These are phyloP conservation scores for Salvelinus namaycush DNA, from an alignment of 2,113 vertebrate genomes.

Conservation along the genomic window DNA sequence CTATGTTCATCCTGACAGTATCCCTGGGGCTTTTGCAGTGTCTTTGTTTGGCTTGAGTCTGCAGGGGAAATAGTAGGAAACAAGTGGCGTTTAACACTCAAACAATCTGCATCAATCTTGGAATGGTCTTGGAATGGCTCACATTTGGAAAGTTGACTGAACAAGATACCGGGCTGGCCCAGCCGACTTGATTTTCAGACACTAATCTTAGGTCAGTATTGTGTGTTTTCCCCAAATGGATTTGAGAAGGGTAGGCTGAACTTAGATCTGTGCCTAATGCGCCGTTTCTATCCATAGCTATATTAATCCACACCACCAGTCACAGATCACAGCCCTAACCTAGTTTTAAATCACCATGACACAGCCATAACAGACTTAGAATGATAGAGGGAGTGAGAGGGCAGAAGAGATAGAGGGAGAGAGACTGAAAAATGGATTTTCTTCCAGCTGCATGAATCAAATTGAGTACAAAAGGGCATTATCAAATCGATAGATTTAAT, in stretches of 20 bases:
- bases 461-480: slow-evolving; percentile 60
- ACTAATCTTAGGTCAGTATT: too few species aligned
- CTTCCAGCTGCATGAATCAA: slow-evolving; percentile 65
- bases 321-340: slow-evolving; percentile 50
- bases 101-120: slow-evolving; percentile 20
- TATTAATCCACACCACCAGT: slow-evolving; percentile 42
- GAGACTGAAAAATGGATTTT: slow-evolving; percentile 61
- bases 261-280: too few species aligned
- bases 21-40: slow-evolving; percentile 28
- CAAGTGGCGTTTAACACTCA: slow-evolving; percentile 30
- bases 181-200: too few species aligned
- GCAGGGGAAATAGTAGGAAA: slow-evolving; percentile 13
- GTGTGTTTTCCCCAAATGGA: too few species aligned
- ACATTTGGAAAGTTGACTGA: not conserved
- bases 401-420: slow-evolving; percentile 16
- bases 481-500: slow-evolving; percentile 68
- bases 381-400: slow-evolving; percentile 29
- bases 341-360: slow-evolving; percentile 53
- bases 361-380: slow-evolving; percentile 48
- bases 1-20: slow-evolving; percentile 44
- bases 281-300: not conserved
- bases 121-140: not conserved
- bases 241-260: too few species aligned
- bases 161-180: not conserved
- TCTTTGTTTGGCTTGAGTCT: slow-evolving; percentile 29